phyloP scores from a whole-genome alignment of 2,888 invertebrate genomes.

The Schizaphis graminum region DNA sequence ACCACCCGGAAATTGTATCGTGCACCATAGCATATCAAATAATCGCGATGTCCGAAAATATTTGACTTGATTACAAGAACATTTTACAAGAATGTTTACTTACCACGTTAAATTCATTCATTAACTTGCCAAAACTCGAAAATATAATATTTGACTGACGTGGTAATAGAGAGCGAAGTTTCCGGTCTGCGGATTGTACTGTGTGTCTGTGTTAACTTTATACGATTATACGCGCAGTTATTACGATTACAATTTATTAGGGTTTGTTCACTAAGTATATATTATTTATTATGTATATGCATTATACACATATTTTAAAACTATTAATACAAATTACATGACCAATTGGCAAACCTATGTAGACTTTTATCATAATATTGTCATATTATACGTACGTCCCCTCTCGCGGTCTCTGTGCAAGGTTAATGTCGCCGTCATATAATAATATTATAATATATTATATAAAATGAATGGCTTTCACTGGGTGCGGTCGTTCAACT shows the following conservation, averaged over 20 bases:
- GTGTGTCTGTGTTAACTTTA: not conserved
- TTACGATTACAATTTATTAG: not conserved
- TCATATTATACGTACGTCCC: not conserved
- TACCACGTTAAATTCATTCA: not conserved
- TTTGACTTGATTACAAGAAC: not conserved
- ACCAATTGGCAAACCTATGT: not conserved
- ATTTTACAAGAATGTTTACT: not conserved
- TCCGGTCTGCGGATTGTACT: not conserved
- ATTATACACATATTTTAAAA: not conserved
- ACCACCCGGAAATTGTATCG: no score
- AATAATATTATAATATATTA: conserved; percentile 20
- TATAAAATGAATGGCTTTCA: conserved; percentile 48
- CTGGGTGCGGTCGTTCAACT: conserved; percentile 62
- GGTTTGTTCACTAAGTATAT: not conserved
- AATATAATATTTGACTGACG: not conserved
- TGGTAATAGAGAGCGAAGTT: not conserved
- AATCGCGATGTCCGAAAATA: not conserved
- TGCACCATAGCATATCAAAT: not conserved
- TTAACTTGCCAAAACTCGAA: not conserved
- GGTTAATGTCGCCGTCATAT: conserved; percentile 56
- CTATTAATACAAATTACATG: not conserved
- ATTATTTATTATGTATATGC: not conserved
- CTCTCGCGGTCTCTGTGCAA: conserved; percentile 17
- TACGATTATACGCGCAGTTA: not conserved
- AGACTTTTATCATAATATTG: not conserved